These are phyloP conservation scores for Sphaerolaimus hirsutus DNA, from an alignment of 2,888 invertebrate genomes.

Conservation along the genomic window DNA sequence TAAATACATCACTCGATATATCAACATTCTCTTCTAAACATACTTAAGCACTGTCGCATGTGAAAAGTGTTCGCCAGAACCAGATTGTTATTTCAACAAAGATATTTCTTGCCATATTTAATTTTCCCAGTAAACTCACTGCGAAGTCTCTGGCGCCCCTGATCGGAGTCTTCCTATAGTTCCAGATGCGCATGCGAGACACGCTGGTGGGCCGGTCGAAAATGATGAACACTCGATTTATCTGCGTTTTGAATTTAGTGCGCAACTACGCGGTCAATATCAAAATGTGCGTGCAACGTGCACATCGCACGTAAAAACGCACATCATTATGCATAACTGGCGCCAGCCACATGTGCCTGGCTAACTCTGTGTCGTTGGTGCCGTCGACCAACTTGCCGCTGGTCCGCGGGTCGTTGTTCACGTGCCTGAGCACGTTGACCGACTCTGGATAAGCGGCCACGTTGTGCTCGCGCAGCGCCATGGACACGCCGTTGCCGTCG, in stretches of 20 bases:
- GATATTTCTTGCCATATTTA: neutral
- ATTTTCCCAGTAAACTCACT: conserved; percentile 33
- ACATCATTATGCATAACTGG: conserved; percentile 42
- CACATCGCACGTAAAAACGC: conserved; percentile 9
- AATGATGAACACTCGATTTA: conserved; percentile 48
- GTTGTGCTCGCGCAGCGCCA: conserved; percentile 44
- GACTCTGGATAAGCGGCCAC: conserved; percentile 54
- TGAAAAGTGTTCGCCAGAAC: no score
- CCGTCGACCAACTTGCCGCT: conserved; percentile 55
- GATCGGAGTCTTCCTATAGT: conserved; percentile 51
- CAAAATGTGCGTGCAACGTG: neutral
- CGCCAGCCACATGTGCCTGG: conserved; percentile 50
- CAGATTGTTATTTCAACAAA: neutral
- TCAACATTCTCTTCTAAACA: neutral
- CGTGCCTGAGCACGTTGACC: conserved; percentile 42
- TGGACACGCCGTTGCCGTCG: conserved; percentile 39
- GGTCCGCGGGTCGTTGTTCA: conserved; percentile 43
- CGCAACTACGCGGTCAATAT: neutral
- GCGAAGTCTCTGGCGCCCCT: conserved; percentile 59
- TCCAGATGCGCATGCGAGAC: conserved; percentile 53
- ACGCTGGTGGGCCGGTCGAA: conserved; percentile 49
- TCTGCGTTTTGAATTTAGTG: conserved; percentile 20
- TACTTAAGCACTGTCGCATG: neutral
- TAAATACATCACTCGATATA: neutral
- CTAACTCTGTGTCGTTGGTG: conserved; percentile 38